Base-by-base conservation (phyloP, 2,113 vertebrate genomes). In the Corythoichthys intestinalis region DNA sequence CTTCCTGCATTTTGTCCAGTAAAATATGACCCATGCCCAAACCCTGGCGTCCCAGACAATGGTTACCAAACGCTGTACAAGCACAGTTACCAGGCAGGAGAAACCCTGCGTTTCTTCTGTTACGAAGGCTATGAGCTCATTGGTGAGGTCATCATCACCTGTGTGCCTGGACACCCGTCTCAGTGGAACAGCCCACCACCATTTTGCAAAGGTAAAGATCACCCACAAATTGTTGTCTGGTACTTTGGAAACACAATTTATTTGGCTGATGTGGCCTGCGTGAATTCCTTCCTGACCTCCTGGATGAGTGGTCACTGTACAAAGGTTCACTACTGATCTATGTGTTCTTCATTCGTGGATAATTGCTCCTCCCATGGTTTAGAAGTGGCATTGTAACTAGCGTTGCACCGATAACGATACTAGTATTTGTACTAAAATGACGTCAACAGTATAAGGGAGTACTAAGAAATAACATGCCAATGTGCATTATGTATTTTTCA, bases 11-110 rank as follows among this genome's bases (percentile, higher is more conserved):
- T 2, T 13, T 71, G n/a, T n/a, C n/a, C 88, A 96, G 94, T 95
- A 79, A 96, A 95, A 83, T 96, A 96, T 2, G 94, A 97, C 83
- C 95, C 95, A 0, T 96, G 95, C 84, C 92, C 95, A 78, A 97
- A 97, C 83, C 95, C 95, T 0, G 95, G 95, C 0, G 94, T 96
- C 5, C 95, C 95, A 0, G 94, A 96, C 78, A 96, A 97, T 0
- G 95, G 95, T 62, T 97, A 97, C 81, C 95, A 96, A 88, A 96
- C 95, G 0, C 71, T 97, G 39, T 96, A 97, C 82, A 97, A 97
- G 80, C 94, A 95, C 75, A 94, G 92, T 78, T 97, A 97, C 90
- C 95, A 95, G 85, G 94, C 95, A 0, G 95, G 95, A 20, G 95
- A 97, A 83, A 94, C 94, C 2, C 90, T 97, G 77, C 93, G 94